These are phyloP conservation scores for Vombatus ursinus DNA, from an alignment of 2,113 vertebrate species.

Conservation along the genomic window DNA sequence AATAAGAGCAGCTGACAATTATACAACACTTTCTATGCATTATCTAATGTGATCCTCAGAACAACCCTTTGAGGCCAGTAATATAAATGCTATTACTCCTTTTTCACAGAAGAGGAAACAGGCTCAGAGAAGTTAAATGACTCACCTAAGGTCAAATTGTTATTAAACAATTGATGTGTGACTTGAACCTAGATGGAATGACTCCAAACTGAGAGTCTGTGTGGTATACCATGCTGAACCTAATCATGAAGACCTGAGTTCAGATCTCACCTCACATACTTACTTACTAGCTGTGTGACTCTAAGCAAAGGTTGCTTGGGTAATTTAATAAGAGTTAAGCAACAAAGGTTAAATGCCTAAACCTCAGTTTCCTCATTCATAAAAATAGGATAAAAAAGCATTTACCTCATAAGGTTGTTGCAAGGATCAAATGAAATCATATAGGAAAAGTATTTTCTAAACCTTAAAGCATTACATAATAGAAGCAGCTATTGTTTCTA, in stretches of 20 bases:
- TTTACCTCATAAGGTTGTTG: neutral
- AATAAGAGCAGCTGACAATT: neutral
- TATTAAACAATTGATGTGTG: neutral
- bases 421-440: slow-evolving; percentile 12
- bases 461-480: neutral
- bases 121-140: neutral
- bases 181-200: neutral
- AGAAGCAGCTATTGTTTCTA: neutral
- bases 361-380: neutral
- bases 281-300: neutral
- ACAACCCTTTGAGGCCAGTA: neutral
- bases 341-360: neutral
- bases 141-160: neutral
- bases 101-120: neutral
- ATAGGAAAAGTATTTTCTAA: neutral
- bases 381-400: neutral
- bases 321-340: neutral
- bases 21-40: neutral
- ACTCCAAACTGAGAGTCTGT: neutral
- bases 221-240: neutral
- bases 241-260: neutral
- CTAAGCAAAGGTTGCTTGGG: neutral
- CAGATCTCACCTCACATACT: neutral
- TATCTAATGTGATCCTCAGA: neutral
- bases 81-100: neutral